These are phyloP conservation scores for Pharmacophagus antenor DNA, from an alignment of 2,888 invertebrate species.

Conservation along the genomic window DNA sequence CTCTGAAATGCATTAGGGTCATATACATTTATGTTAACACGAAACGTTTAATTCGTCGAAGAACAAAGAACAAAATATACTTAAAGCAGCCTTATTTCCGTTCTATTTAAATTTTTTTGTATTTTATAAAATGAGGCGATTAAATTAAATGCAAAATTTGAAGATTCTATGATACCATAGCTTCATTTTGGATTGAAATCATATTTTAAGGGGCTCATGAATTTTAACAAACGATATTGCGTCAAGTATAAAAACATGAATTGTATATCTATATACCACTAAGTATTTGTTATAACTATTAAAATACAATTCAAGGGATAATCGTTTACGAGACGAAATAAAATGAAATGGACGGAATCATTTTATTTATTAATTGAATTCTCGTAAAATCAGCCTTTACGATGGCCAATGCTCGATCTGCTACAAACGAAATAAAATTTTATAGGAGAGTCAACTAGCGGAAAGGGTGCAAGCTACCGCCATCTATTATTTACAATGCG, in stretches of 20 bases:
- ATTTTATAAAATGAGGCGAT: too few relatives aligned
- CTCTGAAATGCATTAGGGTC: slow-evolving; percentile 29
- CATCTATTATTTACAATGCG: slow-evolving; percentile 71
- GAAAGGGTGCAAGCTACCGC: slow-evolving; percentile 58
- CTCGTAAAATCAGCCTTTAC: slow-evolving; percentile 36
- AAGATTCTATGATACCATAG: too few relatives aligned
- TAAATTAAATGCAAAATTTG: too few relatives aligned
- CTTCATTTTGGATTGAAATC: too few relatives aligned
- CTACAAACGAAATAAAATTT: slow-evolving; percentile 34
- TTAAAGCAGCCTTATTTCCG: background rate
- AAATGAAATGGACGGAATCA: slow-evolving; percentile 31
- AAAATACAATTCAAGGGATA: slow-evolving; percentile 24
- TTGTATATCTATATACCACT: too few relatives aligned
- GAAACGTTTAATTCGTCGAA: slow-evolving; percentile 18
- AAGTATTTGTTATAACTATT: too few relatives aligned
- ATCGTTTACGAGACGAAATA: slow-evolving; percentile 26
- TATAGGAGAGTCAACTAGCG: slow-evolving; percentile 34
- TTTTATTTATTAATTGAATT: slow-evolving; percentile 38
- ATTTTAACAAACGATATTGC: too few relatives aligned
- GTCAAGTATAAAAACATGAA: too few relatives aligned
- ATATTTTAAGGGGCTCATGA: too few relatives aligned
- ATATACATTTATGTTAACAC: slow-evolving; percentile 28
- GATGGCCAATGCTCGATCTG: slow-evolving; percentile 20
- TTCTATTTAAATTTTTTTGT: too few relatives aligned
- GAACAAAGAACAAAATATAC: slow-evolving; percentile 23